Percentiles rank a stretch among this genome's conserved stretches.
Evolutionary conservation across 2,888 invertebrate species (phyloP).

Genomic region (Charanyca ferruginea): DNA sequence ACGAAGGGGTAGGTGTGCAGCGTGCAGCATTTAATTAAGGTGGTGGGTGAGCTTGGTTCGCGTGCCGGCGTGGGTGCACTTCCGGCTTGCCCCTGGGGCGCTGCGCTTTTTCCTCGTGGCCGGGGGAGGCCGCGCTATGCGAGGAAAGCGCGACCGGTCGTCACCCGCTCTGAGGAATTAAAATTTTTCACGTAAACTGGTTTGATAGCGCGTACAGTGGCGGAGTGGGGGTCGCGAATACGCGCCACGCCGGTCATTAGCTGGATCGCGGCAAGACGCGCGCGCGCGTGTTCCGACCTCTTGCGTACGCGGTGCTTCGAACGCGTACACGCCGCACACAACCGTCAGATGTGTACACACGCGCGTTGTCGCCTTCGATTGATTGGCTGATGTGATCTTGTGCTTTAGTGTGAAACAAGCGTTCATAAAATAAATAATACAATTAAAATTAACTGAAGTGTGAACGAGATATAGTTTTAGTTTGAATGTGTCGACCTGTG

Average conservation of each 20-base stretch:
- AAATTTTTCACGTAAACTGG: constrained; percentile 91
- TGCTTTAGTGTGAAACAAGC: constrained; percentile 71
- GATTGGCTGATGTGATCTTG: constrained; percentile 72
- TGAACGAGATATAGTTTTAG: constrained; percentile 20
- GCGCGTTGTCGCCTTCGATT: constrained; percentile 66
- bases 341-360: constrained; percentile 55
- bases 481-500: constrained; percentile 32
- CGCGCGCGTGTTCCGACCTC: constrained; percentile 81
- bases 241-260: constrained; percentile 89
- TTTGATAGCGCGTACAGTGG: constrained; percentile 89
- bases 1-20: constrained; percentile 81
- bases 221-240: constrained; percentile 90
- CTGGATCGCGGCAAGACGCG: constrained; percentile 85
- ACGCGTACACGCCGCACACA: constrained; percentile 55
- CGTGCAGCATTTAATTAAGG: constrained; percentile 89
- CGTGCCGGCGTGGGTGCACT: constrained; percentile 88
- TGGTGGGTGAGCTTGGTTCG: constrained; percentile 88
- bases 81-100: constrained; percentile 87
- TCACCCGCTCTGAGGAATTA: constrained; percentile 88
- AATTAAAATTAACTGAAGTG: constrained; percentile 42
- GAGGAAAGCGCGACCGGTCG: constrained; percentile 89
- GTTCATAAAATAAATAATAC: constrained; percentile 57
- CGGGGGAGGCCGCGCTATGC: constrained; percentile 77
- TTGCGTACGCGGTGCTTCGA: constrained; percentile 75
- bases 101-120: constrained; percentile 87